phyloP scores from a whole-genome alignment of 2,797 vertebrate genomes.

The Liparis tanakae region DNA sequence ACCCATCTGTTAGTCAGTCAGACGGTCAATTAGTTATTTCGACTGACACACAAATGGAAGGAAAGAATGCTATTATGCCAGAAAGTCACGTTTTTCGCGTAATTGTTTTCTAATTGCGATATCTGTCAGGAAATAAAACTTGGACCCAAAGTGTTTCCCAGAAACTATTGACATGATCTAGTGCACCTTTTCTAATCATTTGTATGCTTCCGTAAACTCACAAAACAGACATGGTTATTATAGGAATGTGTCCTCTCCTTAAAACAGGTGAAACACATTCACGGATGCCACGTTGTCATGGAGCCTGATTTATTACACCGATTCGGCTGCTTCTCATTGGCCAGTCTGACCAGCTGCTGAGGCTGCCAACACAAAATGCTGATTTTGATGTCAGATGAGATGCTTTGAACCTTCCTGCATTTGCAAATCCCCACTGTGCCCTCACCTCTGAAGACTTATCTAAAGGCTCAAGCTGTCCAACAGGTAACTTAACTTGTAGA shows the following conservation, averaged over 20 bases:
- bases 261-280: neutral
- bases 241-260: neutral
- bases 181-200: neutral
- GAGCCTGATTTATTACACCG: neutral
- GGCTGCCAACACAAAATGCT: neutral
- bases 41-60: constrained; percentile 4
- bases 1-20: constrained; percentile 20
- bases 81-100: neutral
- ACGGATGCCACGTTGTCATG: neutral
- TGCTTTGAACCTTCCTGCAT: neutral
- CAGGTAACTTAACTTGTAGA: constrained; percentile 6
- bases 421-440: neutral
- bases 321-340: constrained; percentile 5
- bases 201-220: neutral
- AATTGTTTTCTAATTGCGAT: neutral
- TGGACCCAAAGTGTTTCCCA: neutral
- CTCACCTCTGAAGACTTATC: neutral
- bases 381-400: constrained; percentile 18
- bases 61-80: neutral
- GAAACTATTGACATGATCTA: neutral
- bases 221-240: neutral
- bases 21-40: constrained; percentile 5
- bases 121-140: neutral
- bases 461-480: neutral
- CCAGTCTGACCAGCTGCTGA: constrained; percentile 2